Conservation (phyloP, 2,113 vertebrate genomes). For the Etia nguti region DNA sequence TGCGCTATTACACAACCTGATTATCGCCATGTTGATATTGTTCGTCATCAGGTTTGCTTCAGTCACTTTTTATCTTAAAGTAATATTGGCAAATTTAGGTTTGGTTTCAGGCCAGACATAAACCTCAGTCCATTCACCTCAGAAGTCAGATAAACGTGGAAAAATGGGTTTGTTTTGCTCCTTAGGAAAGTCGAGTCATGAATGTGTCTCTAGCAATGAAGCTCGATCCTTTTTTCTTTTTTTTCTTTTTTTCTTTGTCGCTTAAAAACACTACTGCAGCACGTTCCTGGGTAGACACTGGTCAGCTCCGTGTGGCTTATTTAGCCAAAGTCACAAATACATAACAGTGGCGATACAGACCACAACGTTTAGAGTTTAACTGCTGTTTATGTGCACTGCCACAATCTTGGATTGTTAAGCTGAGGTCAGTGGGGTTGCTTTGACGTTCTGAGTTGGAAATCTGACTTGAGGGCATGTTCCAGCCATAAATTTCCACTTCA, state of each 20-base stretch:
- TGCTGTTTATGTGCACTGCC: background rate
- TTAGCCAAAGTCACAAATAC: background rate
- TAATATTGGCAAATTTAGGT: background rate
- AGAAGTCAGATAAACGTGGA: background rate
- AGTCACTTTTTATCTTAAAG: background rate
- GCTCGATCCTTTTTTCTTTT: background rate
- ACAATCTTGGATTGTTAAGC: background rate
- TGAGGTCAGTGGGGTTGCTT: background rate
- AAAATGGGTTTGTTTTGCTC: background rate
- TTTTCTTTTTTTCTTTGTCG: background rate
- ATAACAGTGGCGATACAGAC: background rate
- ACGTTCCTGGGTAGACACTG: background rate
- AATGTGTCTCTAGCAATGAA: too few relatives aligned
- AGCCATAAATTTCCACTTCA: background rate
- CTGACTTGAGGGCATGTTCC: background rate
- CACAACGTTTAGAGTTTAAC: rapidly evolving
- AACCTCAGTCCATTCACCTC: background rate
- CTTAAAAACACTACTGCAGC: background rate
- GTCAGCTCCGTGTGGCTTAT: background rate
- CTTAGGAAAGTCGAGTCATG: background rate
- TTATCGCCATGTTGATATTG: background rate
- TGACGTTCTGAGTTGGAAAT: rapidly evolving
- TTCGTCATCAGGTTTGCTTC: background rate
- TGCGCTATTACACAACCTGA: background rate
- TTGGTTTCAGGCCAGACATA: background rate